Conservation (phyloP, 1,140 invertebrate species). For the Panagrolaimus sp. region DNA sequence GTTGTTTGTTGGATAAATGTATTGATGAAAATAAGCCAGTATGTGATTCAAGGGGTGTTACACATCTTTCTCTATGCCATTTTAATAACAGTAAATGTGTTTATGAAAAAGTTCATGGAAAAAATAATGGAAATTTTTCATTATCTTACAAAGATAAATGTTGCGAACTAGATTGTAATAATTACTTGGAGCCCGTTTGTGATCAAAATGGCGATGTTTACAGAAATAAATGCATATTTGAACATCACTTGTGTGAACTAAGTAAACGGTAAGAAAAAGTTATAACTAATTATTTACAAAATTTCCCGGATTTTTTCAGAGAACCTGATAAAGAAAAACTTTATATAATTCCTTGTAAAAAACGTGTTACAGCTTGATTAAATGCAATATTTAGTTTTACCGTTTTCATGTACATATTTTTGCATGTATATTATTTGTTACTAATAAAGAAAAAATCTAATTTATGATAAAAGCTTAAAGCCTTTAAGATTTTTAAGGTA, state of each 20-base stretch:
- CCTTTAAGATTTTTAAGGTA: too few relatives aligned
- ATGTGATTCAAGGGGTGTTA: not conserved
- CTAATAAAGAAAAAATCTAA: too few relatives aligned
- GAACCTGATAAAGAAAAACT: too few relatives aligned
- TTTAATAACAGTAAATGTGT: conserved; percentile 10
- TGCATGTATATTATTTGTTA: too few relatives aligned
- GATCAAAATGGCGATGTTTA: conserved; percentile 5
- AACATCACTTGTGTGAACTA: not conserved
- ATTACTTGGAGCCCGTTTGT: conserved; percentile 2
- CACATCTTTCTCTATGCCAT: not conserved
- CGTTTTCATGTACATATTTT: too few relatives aligned
- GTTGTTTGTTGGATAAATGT: conserved; percentile 3
- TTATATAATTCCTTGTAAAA: too few relatives aligned
- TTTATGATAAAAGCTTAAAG: too few relatives aligned
- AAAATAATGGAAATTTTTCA: not conserved
- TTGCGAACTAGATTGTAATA: conserved; percentile 7
- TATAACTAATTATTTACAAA: too few relatives aligned
- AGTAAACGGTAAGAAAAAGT: too few relatives aligned
- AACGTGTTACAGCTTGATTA: too few relatives aligned
- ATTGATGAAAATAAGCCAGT: not conserved
- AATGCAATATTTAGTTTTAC: too few relatives aligned
- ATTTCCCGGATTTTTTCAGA: too few relatives aligned
- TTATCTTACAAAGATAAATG: conserved; percentile 3
- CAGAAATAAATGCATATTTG: conserved; percentile 10
- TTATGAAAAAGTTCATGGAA: not conserved